Evolutionary conservation across 2,113 vertebrate species (phyloP), one percentile per base, ranked within the genome.

Genomic region (Indicator indicator): DNA sequence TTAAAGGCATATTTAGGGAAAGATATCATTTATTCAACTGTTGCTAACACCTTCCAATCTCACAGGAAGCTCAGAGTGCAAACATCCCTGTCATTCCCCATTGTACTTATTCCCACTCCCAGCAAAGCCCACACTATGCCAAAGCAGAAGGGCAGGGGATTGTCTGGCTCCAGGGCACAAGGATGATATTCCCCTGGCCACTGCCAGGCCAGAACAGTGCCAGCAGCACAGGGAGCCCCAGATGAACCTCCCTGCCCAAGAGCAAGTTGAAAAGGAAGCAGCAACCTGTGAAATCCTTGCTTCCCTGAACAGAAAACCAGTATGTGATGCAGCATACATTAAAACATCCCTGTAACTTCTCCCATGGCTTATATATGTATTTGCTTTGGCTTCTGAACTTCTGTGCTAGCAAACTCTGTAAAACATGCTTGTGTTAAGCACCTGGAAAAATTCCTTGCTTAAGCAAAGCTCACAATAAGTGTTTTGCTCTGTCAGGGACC

Each of bases 1-100:
- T 85, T 89, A 94, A 94, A 89, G 68, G 60, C 60, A 18, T 58
- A 79, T 85, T 82, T 82, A 50, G 36, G 62, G 30, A 86, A 93
- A 84, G 28, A 36, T 36, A 80, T 74, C 10, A 83, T 67, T 91
- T 90, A 76, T 90, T 87, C 76, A 91, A 72, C 40, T 73, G 50
- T 16, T 92, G 74, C 59, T 23, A 87, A 55, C 40, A 85, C 16
- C 40, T 79, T 76, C 46, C 70, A 70, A 21, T 52, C 59, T 65
- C 3, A 0, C 60, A 69, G 67, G 73, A 78, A 12, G 16, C n/a
- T 44, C 1, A 1, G 9, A 40, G 55, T 55, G 89, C 36, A 79
- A 67, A 62, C 24, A 19, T 46, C 15, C 59, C 55, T 32, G 54
- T 86, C 16, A 54, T 48, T 44, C 38, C 46, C 44, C 4, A 1